These are phyloP conservation scores for Apoda limacodes DNA, from an alignment of 2,888 invertebrate species.

Conservation along the genomic window DNA sequence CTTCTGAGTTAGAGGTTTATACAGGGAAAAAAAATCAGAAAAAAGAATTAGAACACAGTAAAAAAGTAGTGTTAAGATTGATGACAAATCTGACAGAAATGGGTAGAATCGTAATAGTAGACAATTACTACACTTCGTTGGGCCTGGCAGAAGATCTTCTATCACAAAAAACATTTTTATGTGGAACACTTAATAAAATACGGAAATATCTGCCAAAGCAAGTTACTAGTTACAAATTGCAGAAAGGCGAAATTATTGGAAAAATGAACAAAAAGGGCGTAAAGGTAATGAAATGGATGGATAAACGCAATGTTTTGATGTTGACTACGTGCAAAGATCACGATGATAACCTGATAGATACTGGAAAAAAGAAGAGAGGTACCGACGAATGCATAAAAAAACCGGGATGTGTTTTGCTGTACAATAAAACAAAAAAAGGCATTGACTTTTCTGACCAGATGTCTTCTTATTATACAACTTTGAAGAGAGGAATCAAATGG, in stretches of 20 bases:
- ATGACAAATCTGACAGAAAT: slow-evolving; percentile 10
- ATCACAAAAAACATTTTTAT: slow-evolving; percentile 12
- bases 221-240: slow-evolving; percentile 2
- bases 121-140: slow-evolving; percentile 10
- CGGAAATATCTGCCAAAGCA: slow-evolving; percentile 8
- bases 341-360: slow-evolving; percentile 16
- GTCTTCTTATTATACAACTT: slow-evolving; percentile 22
- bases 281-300: slow-evolving; percentile 21
- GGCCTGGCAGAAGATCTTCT: slow-evolving; percentile 9
- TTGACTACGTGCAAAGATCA: slow-evolving; percentile 22
- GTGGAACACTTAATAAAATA: slow-evolving; percentile 9
- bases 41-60: slow-evolving; percentile 14
- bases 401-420: slow-evolving; percentile 19
- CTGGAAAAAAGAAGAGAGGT: slow-evolving; percentile 19
- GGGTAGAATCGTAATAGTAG: slow-evolving; percentile 13
- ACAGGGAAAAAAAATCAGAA: slow-evolving; percentile 8
- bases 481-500: slow-evolving; percentile 23
- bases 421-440: slow-evolving; percentile 24
- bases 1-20: slow-evolving; percentile 6
- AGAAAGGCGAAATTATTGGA: slow-evolving; percentile 8
- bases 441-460: slow-evolving; percentile 23
- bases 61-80: slow-evolving; percentile 17
- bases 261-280: slow-evolving; percentile 12
- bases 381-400: slow-evolving; percentile 10
- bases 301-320: slow-evolving; percentile 21